Base-by-base conservation (phyloP, 2,888 invertebrate genomes). In the Tetragnatha montana region DNA sequence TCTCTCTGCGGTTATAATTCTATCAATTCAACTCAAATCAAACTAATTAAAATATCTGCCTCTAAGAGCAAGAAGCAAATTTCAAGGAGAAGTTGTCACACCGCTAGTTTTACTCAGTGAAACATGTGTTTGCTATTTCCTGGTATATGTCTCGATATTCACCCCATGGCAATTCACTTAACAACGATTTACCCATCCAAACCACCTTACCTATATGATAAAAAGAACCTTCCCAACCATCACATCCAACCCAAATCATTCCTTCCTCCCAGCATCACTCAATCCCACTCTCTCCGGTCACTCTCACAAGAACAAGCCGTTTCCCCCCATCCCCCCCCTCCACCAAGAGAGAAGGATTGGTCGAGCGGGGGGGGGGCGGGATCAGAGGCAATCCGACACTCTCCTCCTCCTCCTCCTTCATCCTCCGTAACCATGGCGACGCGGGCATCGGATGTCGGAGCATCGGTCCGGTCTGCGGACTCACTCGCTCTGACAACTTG, bases 321-420 rank as follows among this genome's bases (percentile, higher is more conserved):
- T 12, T 12, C 6, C n/a, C 47, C 74, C 73, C 73, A 17, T 12
- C 4, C 73, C 35, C 35, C 35, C 35, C 35, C 4, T 4, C 35
- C 2, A 1, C 35, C 68, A 80, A 50, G 22, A 70, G 76, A 49
- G 70, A 70, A 70, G 50, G 76, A 81, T 81, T 68, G 75, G 87
- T 49, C 87, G 69, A 76, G 51, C 69, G 76, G 76, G 81, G 86
- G 51, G 19, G 86, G n/a, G 35, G 21, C 17, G 73, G 35, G 69
- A 81, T 21, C 60, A 60, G 22, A 75, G 50, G 83, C 73, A 88
- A 88, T 84, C 79, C 76, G 83, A 88, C 83, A 88, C 88, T 74
- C 80, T 75, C 68, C 87, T 83, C 74, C 82, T 17, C 47, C 69
- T 78, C 82, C 82, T 78, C 88, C 70, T 81, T 84, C 76, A 78